Percentiles rank a stretch among this genome's conserved stretches.
Conservation (phyloP, 37 sponge, comb jelly and placozoan genomes). For the Spongilla lacustris region DNA sequence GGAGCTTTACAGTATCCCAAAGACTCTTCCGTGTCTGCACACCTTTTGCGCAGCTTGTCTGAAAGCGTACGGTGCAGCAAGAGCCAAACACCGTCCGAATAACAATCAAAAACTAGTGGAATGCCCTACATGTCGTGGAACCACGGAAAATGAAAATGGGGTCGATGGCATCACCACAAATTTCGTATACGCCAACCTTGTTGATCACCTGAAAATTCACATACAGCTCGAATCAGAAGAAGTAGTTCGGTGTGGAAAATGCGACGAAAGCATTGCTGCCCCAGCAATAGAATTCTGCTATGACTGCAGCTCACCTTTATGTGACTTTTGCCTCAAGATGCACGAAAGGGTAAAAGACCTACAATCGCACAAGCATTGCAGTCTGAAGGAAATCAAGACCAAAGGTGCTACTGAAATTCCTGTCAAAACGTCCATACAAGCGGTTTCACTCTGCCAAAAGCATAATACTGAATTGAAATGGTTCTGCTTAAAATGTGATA, state of each 20-base stretch:
- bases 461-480: slow-evolving; percentile 26
- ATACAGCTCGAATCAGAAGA: neutral
- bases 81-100: neutral
- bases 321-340: slow-evolving; percentile 38
- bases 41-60: slow-evolving; percentile 61
- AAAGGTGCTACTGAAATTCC: neutral
- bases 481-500: slow-evolving; percentile 41
- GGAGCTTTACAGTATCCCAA: slow-evolving; percentile 45
- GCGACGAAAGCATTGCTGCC: slow-evolving; percentile 11
- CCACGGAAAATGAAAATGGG: neutral
- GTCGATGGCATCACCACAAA: slow-evolving; percentile 38
- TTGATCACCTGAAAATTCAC: slow-evolving; percentile 50
- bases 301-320: slow-evolving; percentile 33
- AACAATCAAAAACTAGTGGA: slow-evolving; percentile 4
- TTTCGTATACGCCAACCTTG: slow-evolving; percentile 44
- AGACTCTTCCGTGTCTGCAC: slow-evolving; percentile 69
- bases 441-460: neutral
- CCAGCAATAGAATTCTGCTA: slow-evolving; percentile 39
- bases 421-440: neutral
- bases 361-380: slow-evolving; percentile 3
- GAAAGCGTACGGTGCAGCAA: neutral
- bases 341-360: slow-evolving; percentile 27
- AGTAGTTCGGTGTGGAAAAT: slow-evolving; percentile 35
- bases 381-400: slow-evolving; percentile 54
- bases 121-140: slow-evolving; percentile 43